Conservation (phyloP, 2,888 invertebrate species). For the Lasioglossum lativentre region DNA sequence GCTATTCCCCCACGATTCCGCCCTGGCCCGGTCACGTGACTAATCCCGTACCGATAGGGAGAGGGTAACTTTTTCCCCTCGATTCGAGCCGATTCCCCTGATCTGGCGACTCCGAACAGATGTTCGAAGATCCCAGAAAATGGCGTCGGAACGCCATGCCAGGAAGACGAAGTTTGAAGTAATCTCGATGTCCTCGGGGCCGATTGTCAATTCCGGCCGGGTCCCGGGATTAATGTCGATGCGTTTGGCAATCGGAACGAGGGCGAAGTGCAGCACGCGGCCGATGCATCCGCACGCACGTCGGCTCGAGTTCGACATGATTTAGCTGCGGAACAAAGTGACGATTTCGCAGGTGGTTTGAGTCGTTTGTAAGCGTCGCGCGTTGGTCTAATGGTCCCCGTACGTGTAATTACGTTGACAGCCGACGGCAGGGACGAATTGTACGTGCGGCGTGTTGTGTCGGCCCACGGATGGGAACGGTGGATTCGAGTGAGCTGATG, state of each 20-base stretch:
- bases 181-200: not conserved
- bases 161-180: not conserved
- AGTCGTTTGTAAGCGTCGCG: conserved; percentile 71
- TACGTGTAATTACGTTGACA: conserved; percentile 75
- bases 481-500: conserved; percentile 47
- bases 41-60: too few species aligned
- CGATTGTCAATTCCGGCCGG: not conserved
- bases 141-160: not conserved
- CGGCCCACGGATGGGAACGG: conserved; percentile 50
- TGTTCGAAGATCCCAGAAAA: not conserved
- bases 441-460: conserved; percentile 57
- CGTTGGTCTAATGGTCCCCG: conserved; percentile 73
- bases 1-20: too few species aligned
- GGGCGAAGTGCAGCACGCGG: conserved; percentile 33
- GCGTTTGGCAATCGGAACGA: conserved; percentile 35
- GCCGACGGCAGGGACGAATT: conserved; percentile 68
- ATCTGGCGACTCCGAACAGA: too few species aligned
- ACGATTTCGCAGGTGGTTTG: conserved; percentile 75
- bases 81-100: too few species aligned
- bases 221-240: conserved; percentile 24
- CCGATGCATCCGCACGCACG: conserved; percentile 33
- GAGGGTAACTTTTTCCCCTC: too few species aligned
- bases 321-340: conserved; percentile 74
- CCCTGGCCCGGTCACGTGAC: too few species aligned
- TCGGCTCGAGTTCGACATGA: conserved; percentile 53